These are phyloP conservation scores for Drosophila formosana DNA, from an alignment of 2,888 invertebrate species.

Conservation along the genomic window DNA sequence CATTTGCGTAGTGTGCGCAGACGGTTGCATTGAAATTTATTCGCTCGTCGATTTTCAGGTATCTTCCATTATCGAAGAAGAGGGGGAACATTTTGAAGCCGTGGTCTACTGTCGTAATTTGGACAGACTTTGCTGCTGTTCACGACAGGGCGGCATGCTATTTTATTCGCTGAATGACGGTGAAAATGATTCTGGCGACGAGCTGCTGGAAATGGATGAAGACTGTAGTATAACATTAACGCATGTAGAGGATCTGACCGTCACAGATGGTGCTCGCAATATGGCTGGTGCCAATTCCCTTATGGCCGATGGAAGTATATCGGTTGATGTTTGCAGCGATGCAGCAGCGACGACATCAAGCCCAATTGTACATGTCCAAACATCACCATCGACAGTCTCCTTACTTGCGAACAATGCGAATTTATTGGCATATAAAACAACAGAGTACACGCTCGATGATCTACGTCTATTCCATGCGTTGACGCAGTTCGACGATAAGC, in stretches of 20 bases:
- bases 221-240: conserved; percentile 84
- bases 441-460: conserved; percentile 87
- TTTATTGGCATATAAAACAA: conserved; percentile 87
- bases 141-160: conserved; percentile 91
- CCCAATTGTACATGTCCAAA: conserved; percentile 59
- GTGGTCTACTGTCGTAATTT: conserved; percentile 95
- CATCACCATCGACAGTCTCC: conserved; percentile 72
- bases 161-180: conserved; percentile 92
- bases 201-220: conserved; percentile 89
- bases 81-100: conserved; percentile 91
- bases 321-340: conserved; percentile 56
- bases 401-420: conserved; percentile 66
- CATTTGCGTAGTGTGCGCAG: conserved; percentile 90
- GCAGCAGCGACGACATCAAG: conserved; percentile 31
- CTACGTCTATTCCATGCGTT: conserved; percentile 90
- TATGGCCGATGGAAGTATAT: conserved; percentile 35
- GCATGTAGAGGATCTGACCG: conserved; percentile 69
- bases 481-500: conserved; percentile 90
- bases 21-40: conserved; percentile 91
- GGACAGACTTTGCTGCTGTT: conserved; percentile 94
- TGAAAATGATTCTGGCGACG: conserved; percentile 90
- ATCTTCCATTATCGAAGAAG: conserved; percentile 89
- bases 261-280: conserved; percentile 74
- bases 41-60: conserved; percentile 90
- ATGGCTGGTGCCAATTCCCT: conserved; percentile 19